A percentile compares a stretch with the other conserved stretches of the same genome.
These are phyloP conservation scores for Aleadryas rufinucha DNA, from an alignment of 2,113 vertebrate genomes.

Conservation along the genomic window DNA sequence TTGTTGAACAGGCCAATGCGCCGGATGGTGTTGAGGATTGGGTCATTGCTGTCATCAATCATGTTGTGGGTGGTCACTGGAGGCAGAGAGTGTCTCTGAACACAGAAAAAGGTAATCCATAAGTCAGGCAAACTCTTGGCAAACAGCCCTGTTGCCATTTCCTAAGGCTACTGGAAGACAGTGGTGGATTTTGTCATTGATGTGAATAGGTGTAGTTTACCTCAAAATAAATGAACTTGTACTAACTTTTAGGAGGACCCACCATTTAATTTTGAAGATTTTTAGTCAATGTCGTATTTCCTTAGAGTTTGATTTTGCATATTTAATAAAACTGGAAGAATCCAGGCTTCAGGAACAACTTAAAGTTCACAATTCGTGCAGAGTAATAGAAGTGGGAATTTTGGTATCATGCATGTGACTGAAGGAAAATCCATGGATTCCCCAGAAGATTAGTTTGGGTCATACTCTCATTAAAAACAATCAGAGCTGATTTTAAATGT, in stretches of 20 bases:
- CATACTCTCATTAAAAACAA: background rate
- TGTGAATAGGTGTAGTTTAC: background rate
- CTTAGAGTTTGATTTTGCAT: background rate
- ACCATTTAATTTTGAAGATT: background rate
- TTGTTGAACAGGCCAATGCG: constrained; percentile 92
- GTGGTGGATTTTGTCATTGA: background rate
- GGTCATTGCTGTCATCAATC: constrained; percentile 87
- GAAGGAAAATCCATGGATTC: background rate
- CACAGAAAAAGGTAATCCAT: background rate
- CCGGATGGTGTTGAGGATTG: constrained; percentile 90
- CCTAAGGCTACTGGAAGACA: background rate
- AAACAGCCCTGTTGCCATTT: background rate
- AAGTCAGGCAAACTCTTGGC: background rate
- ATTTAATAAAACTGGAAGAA: background rate
- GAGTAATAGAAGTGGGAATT: background rate
- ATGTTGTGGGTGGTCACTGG: constrained; percentile 98
- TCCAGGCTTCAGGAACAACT: background rate
- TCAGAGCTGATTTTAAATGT: background rate
- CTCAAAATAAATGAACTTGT: background rate
- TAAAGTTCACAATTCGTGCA: background rate
- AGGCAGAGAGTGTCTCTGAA: constrained; percentile 88
- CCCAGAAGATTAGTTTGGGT: background rate
- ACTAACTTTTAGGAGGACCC: background rate
- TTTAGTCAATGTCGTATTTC: background rate
- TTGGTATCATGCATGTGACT: background rate